Evolutionary conservation across 2,113 vertebrate species (phyloP), one percentile per base, ranked within the genome.

Genomic region (Charina bottae): DNA sequence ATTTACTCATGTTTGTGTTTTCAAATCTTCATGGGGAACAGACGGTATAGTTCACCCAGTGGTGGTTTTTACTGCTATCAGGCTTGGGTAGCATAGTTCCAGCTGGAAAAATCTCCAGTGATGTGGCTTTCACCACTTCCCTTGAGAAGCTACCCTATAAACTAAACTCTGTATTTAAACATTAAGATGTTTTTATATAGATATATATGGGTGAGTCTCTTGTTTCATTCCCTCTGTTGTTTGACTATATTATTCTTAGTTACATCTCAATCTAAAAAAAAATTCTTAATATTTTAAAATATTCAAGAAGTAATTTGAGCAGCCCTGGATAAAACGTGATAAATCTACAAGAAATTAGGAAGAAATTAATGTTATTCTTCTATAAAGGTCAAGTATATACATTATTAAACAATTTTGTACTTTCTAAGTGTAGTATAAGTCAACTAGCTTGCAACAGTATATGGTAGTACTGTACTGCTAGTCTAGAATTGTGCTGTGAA

Each of bases 61-160:
- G 3, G 58, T 46, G 94, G 94, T 92, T 26, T 6, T 60, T 12
- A 92, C 83, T 83, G 19, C 90, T 83, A 83, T 13, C 24, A 0
- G 26, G 4, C 55, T 84, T 60, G 10, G n/a, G 56, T 15, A 33
- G 12, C 33, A 0, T 5, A 0, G 28, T 56, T 24, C 89, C 92
- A 91, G 46, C 78, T 78, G 0, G 91, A 92, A 92, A 92, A 24
- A n/a, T 58, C 59, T 88, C 58, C 28, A 56, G 37, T 0, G 8
- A 56, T 93, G 92, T 92, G 60, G 62, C 89, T 95, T 93, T 90
- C 83, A 84, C 85, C 62, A 33, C 72, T 90, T 54, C 90, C 60
- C 17, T 49, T 62, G 92, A 59, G 92, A 89, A 28, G 3, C 0
- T 90, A 54, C 87, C 83, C 83, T 85, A 0, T 60, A 89, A 92